phyloP scores from a whole-genome alignment of 2,797 vertebrate species.

The Siniperca undulata region DNA sequence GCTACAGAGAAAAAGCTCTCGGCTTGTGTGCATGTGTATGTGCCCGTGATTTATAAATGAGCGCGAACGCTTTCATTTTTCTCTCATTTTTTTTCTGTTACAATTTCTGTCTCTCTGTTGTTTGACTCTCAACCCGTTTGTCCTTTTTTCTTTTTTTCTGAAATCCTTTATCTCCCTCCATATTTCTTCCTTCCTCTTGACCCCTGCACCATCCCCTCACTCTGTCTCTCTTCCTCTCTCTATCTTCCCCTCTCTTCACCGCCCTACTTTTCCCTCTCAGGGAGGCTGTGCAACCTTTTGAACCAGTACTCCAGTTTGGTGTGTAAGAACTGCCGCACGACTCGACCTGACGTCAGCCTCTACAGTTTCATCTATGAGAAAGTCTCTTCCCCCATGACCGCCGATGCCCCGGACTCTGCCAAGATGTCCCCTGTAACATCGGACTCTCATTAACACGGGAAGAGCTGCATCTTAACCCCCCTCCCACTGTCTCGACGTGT shows the following conservation, averaged over 20 bases:
- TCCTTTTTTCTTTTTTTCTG: conserved; percentile 44
- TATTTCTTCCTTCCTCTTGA: conserved; percentile 25
- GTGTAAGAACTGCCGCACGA: conserved; percentile 88
- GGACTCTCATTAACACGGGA: conserved; percentile 73
- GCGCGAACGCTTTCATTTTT: conserved; percentile 46
- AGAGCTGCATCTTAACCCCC: conserved; percentile 24
- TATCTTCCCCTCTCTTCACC: background rate
- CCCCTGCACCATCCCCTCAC: background rate
- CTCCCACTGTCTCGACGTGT: conserved; percentile 7
- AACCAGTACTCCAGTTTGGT: conserved; percentile 89
- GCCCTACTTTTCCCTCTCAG: conserved; percentile 76
- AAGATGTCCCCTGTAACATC: conserved; percentile 58
- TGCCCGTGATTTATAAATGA: conserved; percentile 76
- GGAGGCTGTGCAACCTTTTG: conserved; percentile 89
- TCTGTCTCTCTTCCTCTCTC: background rate
- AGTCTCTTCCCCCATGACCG: conserved; percentile 72
- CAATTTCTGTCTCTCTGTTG: conserved; percentile 31
- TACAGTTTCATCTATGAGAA: conserved; percentile 91
- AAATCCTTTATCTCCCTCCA: conserved; percentile 22
- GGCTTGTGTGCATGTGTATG: conserved; percentile 49
- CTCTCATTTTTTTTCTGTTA: background rate
- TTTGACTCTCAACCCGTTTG: conserved; percentile 23
- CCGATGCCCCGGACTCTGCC: conserved; percentile 60
- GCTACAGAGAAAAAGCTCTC: conserved; percentile 66
- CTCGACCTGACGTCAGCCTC: conserved; percentile 89